Evolutionary conservation across 2,888 invertebrate species (phyloP), one percentile per base, ranked within the genome.

Genomic region (Diaprepes abbreviatus): DNA sequence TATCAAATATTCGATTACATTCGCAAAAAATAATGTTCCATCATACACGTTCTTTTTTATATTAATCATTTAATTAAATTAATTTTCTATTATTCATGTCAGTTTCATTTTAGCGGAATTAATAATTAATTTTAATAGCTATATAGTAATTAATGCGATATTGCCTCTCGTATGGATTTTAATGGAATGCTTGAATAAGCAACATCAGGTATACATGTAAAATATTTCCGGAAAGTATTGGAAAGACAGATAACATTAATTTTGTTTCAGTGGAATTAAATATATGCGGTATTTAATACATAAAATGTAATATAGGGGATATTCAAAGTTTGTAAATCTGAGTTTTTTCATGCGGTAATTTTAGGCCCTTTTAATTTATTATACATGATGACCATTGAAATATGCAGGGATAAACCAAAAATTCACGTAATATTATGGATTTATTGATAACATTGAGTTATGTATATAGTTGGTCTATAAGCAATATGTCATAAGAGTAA

Each of bases 91-190:
- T 50, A 50, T 16, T 50, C 16, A 28, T 50, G 14, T 5, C 16
- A 14, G 16, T 50, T 28, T 50, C 12, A 16, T 50, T 50, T 50
- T 14, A 50, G 48, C 12, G 6, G 4, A 28, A 31, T 50, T 28
- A 50, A 16, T 50, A 31, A 50, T 50, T 50, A 50, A 50, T 50
- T 50, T 50, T 50, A 50, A 50, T 50, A 14, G 48, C 12, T 50
- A 28, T 28, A 7, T 28, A 50, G 48, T 50, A 50, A 50, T 50
- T 50, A 50, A 50, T 50, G 48, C 14, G 48, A 50, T 50, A 28
- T 28, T 31, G 7, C 48, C 48, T 50, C 21, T 45, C n/a, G 2
- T 24, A 21, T 17, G 21, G 24, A 45, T 24, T 50, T 48, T 48
- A 48, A 28, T 9, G 28, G 9, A 48, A n/a, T 40, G 7, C 9